Evolutionary conservation across 2,888 invertebrate genomes (phyloP), one percentile per base, ranked within the genome.

Genomic region (Acanthosepion esculentum): DNA sequence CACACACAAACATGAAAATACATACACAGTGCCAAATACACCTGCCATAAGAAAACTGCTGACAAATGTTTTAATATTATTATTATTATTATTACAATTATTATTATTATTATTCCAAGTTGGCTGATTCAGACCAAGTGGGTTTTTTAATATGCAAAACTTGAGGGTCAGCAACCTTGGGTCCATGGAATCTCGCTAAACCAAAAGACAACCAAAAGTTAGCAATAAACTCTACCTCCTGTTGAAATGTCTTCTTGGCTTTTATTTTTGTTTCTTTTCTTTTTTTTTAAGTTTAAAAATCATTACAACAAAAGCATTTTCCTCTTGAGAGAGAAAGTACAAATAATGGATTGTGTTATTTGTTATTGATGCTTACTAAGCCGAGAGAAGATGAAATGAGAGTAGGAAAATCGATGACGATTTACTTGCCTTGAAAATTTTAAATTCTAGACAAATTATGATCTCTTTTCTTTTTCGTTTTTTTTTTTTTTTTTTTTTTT

Each of bases 141-240:
- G 10, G 20, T 78, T n/a, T 78, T 78, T 78, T n/a, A 78, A 78
- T 78, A n/a, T 15, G 12, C n/a, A 15, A 78, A 78, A 78, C 78
- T 78, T n/a, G n/a, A 12, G n/a, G 23, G n/a, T 78, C 78, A 78
- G 78, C 78, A 78, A 78, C 12, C 78, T 78, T 78, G 78, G 78
- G n/a, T 15, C 78, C n/a, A 78, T n/a, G 78, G 78, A 78, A 78
- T 78, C 78, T 78, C 78, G 78, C n/a, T 59, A n/a, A 78, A 78
- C n/a, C 78, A 78, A 78, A 78, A 78, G 78, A 78, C 78, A 78
- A 78, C n/a, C 78, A 78, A 78, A 78, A n/a, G 78, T 78, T 78
- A 78, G 78, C 78, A 78, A 78, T 78, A 78, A 78, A 78, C 78
- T 78, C 78, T 78, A 78, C 78, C 78, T 78, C 78, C 78, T 78